Base-by-base conservation (phyloP, 2,888 invertebrate genomes). In the Eristalis arbustorum region DNA sequence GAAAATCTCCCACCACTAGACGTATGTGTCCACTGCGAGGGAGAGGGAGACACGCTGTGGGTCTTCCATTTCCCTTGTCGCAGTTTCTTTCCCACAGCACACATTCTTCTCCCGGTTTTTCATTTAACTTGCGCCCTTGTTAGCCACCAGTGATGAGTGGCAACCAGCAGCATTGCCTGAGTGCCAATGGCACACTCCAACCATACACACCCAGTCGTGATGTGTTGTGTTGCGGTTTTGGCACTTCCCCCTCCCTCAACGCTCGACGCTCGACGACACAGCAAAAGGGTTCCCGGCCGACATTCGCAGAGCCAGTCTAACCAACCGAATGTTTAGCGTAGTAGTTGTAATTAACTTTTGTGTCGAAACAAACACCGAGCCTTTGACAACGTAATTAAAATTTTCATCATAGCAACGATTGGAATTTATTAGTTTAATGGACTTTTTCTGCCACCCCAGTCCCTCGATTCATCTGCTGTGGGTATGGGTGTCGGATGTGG, bases 301-400 rank as follows among this genome's bases (percentile, higher is more conserved):
- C 40, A 14, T 22, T 22, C 18, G 49, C 31, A 59, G 22, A 23
- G 5, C 59, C 59, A 23, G n/a, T 59, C 28, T 73, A 62, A 56
- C 71, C 73, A 59, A 69, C 62, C 23, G 34, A 79, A 84, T 79
- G 83, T 49, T 84, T 63, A 67, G 79, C 66, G n/a, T 72, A 57
- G 76, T 81, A 75, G 81, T 77, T 85, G 77, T 85, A 85, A 85
- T 85, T 81, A 85, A 75, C 78, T 82, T 82, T 75, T 87, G 85
- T 87, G 74, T 78, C 71, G 71, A 78, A 87, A 78, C 85, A 82
- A 82, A 78, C 63, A 87, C 78, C 57, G 67, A 82, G 67, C 82
- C 82, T 74, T 78, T 87, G 85, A 87, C 85, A 87, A 75, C 67
- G 82, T 82, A 87, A 87, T 87, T 87, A 87, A 87, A 87, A 87